Evolutionary conservation across 2,888 invertebrate species (phyloP).

Genomic region (Calephelis perditalis): DNA sequence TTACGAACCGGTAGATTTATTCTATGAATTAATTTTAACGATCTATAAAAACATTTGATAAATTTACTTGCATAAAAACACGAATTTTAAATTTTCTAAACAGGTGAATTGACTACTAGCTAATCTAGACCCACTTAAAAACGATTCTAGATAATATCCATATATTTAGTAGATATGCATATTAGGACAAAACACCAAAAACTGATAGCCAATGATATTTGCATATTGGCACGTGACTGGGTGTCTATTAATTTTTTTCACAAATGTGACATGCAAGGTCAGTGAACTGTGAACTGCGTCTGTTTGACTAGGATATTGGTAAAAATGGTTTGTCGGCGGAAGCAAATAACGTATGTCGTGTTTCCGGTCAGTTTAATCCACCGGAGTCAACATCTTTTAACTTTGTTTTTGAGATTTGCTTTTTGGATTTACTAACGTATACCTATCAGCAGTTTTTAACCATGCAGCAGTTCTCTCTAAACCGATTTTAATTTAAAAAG

Average conservation of each 20-base stretch:
- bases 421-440: background rate
- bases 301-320: conserved; percentile 7
- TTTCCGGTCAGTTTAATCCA: conserved; percentile 3
- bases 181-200: no score
- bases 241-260: background rate
- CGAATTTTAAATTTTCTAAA: no score
- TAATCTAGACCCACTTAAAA: no score
- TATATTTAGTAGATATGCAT: no score
- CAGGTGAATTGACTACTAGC: no score
- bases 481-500: no score
- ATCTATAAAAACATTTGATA: conserved; percentile 7
- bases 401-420: conserved; percentile 6
- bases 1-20: no score
- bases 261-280: background rate
- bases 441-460: no score
- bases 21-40: no score
- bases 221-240: background rate
- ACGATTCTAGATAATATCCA: no score
- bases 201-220: background rate
- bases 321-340: conserved; percentile 9
- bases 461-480: no score
- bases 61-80: no score
- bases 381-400: background rate
- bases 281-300: conserved; percentile 3
- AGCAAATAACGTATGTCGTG: conserved; percentile 7